A percentile compares a stretch with the other conserved stretches of the same genome.
These are phyloP conservation scores for Caenorhabditis elegans DNA, from an alignment of 1,140 invertebrate species.

Conservation along the genomic window WBcel235 BX284604.4:12148001-12148500, in stretches of 20 bases:
- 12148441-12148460: neutral
- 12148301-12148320: neutral
- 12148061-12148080: neutral
- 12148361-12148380: neutral
- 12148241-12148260: neutral
- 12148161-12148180: neutral
- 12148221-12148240: neutral
- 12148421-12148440: neutral
- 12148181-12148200: neutral
- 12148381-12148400: neutral
- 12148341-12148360: neutral
- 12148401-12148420: neutral
- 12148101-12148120: neutral
- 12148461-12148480: neutral
- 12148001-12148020: neutral
- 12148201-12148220: neutral
- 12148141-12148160: neutral
- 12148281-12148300: neutral
- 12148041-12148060: neutral
- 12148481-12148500: too few relatives aligned
- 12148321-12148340: too few relatives aligned
- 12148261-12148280: neutral
- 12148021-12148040: neutral
- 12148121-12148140: neutral
- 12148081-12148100: neutral